phyloP scores from a whole-genome alignment of 2,113 vertebrate species.

The Turnix velox region DNA sequence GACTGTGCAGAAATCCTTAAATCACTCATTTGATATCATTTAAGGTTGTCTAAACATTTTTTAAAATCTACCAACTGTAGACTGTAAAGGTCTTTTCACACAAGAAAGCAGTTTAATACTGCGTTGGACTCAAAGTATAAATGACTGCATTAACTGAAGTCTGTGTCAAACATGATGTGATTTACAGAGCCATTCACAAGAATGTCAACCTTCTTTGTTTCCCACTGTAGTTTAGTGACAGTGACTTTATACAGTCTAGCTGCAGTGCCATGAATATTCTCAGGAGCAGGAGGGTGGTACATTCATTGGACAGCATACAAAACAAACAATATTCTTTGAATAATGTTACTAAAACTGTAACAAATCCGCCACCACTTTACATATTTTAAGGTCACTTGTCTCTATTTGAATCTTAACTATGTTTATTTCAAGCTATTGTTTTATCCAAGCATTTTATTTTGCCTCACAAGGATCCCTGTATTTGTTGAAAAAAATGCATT shows the following conservation, averaged over 20 bases:
- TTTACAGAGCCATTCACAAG: not conserved
- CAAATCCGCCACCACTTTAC: constrained; percentile 6
- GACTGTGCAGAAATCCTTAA: not conserved
- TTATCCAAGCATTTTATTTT: not conserved
- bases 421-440: not conserved
- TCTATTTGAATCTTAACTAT: not conserved
- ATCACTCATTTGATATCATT: rapidly evolving
- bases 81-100: not conserved
- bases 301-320: constrained; percentile 1
- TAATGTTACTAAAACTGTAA: constrained; percentile 7
- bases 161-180: not conserved
- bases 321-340: not conserved
- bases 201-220: constrained; percentile 23
- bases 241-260: constrained; percentile 26
- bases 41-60: not conserved
- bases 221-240: not conserved
- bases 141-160: not conserved
- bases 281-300: not conserved
- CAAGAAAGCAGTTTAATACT: not conserved
- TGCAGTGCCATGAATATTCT: not conserved
- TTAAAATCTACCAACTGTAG: not conserved
- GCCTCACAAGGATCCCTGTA: not conserved
- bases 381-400: constrained; percentile 29
- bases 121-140: not conserved
- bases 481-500: not conserved